A percentile compares a stretch with the other conserved stretches of the same genome.
Evolutionary conservation across 2,797 vertebrate species (phyloP).

Genomic region (Macroramphosus scolopax): DNA sequence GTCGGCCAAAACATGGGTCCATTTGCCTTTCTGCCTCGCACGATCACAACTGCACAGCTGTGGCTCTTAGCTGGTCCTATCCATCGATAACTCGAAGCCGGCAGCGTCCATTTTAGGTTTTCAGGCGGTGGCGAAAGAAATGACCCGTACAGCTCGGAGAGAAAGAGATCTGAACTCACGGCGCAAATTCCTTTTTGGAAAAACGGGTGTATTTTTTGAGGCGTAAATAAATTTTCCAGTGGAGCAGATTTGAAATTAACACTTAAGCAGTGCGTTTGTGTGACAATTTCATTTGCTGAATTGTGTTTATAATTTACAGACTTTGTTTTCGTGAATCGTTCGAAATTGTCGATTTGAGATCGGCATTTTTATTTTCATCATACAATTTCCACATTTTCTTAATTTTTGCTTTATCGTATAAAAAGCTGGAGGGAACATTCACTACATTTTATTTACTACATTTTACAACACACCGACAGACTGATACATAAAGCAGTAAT

Average conservation of each 20-base stretch:
- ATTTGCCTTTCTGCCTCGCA: conserved; percentile 49
- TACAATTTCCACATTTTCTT: conserved; percentile 1
- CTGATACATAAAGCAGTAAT: conserved; percentile 8
- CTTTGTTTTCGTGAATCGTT: no score
- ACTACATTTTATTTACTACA: conserved; percentile 11
- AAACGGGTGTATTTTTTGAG: neutral
- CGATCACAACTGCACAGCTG: conserved; percentile 71
- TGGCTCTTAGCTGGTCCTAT: conserved; percentile 60
- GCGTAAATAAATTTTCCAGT: conserved; percentile 22
- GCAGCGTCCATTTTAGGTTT: conserved; percentile 80
- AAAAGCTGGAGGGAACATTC: neutral
- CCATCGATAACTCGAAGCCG: conserved; percentile 63
- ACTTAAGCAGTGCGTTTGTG: no score
- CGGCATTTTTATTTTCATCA: conserved; percentile 4
- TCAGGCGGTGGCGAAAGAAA: conserved; percentile 54
- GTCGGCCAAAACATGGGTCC: conserved; percentile 64
- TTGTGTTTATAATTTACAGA: conserved; percentile 18
- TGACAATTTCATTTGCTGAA: neutral
- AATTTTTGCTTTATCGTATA: neutral
- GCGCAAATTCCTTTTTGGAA: no score
- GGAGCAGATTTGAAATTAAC: conserved; percentile 5
- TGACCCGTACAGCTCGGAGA: conserved; percentile 28
- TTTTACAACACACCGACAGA: neutral
- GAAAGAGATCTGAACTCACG: conserved; percentile 31
- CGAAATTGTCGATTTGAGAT: no score